Percentiles rank a stretch among this genome's conserved stretches.
These are phyloP conservation scores for Coregonus suidteri DNA, from an alignment of 2,797 vertebrate species.

Conservation along the genomic window DNA sequence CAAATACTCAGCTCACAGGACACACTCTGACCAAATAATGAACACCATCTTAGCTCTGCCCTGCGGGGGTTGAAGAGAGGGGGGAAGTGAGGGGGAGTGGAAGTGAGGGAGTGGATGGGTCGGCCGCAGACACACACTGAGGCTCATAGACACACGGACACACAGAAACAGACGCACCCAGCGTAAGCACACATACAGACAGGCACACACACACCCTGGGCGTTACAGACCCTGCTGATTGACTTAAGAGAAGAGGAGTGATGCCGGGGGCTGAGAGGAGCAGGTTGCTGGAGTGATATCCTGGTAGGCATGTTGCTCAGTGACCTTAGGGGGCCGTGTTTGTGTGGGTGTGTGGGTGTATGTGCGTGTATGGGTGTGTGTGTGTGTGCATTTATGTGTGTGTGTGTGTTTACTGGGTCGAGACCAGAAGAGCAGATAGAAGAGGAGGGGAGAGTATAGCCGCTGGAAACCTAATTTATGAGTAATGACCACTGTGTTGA, in stretches of 20 bases:
- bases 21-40: conserved; percentile 64
- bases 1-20: conserved; percentile 55
- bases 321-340: neutral
- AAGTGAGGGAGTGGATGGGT: neutral
- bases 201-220: conserved; percentile 1
- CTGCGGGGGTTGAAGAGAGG: neutral
- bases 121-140: neutral
- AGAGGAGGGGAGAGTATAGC: conserved; percentile 49
- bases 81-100: neutral
- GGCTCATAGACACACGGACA: neutral
- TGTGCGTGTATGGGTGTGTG: conserved; percentile 37
- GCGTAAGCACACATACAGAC: neutral
- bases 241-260: conserved; percentile 29
- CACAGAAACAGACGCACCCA: conserved; percentile 7
- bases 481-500: conserved; percentile 59
- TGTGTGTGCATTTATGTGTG: conserved; percentile 20
- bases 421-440: conserved; percentile 22
- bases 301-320: conserved; percentile 16
- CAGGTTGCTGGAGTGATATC: conserved; percentile 40
- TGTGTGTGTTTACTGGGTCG: conserved; percentile 34
- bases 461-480: conserved; percentile 62
- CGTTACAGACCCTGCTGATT: neutral
- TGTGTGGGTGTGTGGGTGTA: conserved; percentile 24
- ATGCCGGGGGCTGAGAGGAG: conserved; percentile 30
- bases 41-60: conserved; percentile 56